Evolutionary conservation across 2,888 invertebrate genomes (phyloP), one percentile per base, ranked within the genome.

Genomic region (Drosophila fulvimacula): DNA sequence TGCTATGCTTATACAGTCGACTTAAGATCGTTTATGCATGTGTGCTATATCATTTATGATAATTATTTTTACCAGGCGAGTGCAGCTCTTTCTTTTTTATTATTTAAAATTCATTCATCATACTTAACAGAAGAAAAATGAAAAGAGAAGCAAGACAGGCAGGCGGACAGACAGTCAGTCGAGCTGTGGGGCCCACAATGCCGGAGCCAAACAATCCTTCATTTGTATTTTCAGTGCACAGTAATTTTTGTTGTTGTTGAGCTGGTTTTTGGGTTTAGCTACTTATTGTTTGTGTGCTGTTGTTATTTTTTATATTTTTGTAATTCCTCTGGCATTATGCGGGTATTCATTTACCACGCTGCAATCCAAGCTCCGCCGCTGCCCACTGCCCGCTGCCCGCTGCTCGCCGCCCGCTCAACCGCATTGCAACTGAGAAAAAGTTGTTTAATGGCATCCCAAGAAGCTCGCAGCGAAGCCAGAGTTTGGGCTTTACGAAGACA

Each of bases 41-140:
- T 73, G 73, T 73, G 73, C 51, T 32, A 69, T 67, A 67, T 76
- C 76, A 80, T 77, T 67, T 73, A 69, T 73, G 61, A 67, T 68
- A 65, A 76, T 65, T 38, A 52, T 52, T 38, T 27, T 1, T 52
- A 24, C 52, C 21, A 34, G 49, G 49, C 32, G 34, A 48, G 2
- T 63, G 21, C 11, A 17, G 46, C 27, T 48, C 19, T 24, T 15
- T 44, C 6, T 63, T 65, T 62, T 69, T 83, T 88, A 67, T 76
- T 74, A 86, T 88, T 83, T 82, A 82, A 88, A 82, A 88, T 86
- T 77, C 88, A 83, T 83, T 85, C 86, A 85, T 83, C 88, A 83
- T 83, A 85, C 88, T 88, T 85, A 74, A 73, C 61, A 74, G 53
- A 39, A 39, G 55, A 36, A 19, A 66, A 46, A 56, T 46, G 21